phyloP scores from a whole-genome alignment of 2,888 invertebrate genomes.

The Microdon myrmicae region DNA sequence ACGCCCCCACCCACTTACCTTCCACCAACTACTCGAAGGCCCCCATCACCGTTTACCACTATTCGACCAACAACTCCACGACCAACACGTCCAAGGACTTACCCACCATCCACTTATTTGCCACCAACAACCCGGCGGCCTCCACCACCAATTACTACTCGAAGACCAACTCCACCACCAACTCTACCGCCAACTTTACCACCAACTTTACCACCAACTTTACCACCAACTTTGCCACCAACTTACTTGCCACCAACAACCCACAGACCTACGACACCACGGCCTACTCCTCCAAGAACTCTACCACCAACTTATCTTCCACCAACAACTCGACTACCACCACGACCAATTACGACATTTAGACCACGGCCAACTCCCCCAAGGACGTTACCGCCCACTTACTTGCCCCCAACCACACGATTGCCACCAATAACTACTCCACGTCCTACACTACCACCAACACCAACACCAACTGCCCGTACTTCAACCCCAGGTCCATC shows the following conservation, averaged over 20 bases:
- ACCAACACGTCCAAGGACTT: not conserved
- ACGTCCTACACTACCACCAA: not conserved
- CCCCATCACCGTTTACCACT: slow-evolving; percentile 9
- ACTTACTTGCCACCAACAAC: slow-evolving; percentile 24
- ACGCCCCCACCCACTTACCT: slow-evolving; percentile 1
- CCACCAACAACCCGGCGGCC: slow-evolving; percentile 5
- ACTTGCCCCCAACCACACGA: not conserved
- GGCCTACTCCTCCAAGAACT: slow-evolving; percentile 49
- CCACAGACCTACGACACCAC: slow-evolving; percentile 42
- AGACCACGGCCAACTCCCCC: slow-evolving; percentile 34
- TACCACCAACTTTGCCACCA: slow-evolving; percentile 3
- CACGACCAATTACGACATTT: no score
- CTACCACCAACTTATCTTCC: slow-evolving; percentile 10
- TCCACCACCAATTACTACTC: not conserved
- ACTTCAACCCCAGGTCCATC: slow-evolving; percentile 39
- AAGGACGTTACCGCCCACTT: slow-evolving; percentile 19
- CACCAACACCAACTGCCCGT: slow-evolving; percentile 19
- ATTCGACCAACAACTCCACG: not conserved
- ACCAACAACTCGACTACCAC: not conserved
- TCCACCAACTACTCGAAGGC: slow-evolving; percentile 10
- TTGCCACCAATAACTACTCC: slow-evolving; percentile 2
- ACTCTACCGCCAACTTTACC: not conserved
- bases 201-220: slow-evolving; percentile 18
- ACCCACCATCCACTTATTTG: slow-evolving; percentile 3
- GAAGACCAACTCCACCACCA: slow-evolving; percentile 5